These are phyloP conservation scores for Xenops minutus DNA, from an alignment of 2,797 vertebrate genomes.

Conservation along the genomic window DNA sequence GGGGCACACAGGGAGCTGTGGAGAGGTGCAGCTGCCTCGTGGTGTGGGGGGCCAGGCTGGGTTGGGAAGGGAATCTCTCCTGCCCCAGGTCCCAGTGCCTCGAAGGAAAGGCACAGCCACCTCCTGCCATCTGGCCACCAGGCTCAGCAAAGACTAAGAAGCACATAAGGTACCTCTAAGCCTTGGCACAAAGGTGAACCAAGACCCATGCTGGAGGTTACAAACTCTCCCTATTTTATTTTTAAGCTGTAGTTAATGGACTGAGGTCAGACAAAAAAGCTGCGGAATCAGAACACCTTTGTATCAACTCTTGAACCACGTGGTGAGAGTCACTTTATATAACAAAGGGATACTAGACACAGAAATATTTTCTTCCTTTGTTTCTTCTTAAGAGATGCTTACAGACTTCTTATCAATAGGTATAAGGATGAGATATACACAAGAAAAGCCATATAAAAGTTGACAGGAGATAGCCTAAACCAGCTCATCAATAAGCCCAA, in stretches of 20 bases:
- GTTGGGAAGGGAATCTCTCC: neutral
- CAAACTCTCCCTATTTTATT: neutral
- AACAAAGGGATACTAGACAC: neutral
- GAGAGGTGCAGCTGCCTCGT: neutral
- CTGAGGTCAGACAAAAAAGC: neutral
- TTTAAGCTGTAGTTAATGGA: neutral
- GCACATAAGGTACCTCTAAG: neutral
- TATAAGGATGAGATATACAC: neutral
- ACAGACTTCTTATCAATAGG: neutral
- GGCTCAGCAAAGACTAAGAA: neutral
- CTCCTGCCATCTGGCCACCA: neutral
- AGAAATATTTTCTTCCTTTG: neutral
- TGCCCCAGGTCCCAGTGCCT: neutral
- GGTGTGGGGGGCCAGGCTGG: neutral
- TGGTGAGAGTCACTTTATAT: neutral
- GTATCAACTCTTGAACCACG: neutral
- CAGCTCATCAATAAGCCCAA: neutral
- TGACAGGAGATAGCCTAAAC: neutral
- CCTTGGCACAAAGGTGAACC: neutral
- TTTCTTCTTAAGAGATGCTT: neutral
- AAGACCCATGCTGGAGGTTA: neutral
- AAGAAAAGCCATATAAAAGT: neutral
- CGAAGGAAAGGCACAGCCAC: neutral
- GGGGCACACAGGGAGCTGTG: rapidly evolving
- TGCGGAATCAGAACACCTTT: neutral